Conservation (phyloP, 2,888 invertebrate species). For the Caenorhabditis sinica region DNA sequence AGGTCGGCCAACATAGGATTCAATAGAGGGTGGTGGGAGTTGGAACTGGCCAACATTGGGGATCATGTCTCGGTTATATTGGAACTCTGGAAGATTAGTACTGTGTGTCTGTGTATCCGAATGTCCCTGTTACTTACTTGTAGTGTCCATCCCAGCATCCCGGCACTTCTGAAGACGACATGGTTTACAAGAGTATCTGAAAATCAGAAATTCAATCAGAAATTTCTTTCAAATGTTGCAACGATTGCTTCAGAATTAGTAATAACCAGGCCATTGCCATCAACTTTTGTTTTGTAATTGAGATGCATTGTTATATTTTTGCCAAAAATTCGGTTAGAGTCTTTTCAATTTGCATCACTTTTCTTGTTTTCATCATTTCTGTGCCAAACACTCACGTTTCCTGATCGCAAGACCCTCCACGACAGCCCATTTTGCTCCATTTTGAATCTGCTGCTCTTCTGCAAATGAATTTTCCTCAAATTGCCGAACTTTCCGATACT, state of each 20-base stretch:
- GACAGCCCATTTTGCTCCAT: conserved; percentile 46
- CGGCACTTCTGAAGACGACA: conserved; percentile 43
- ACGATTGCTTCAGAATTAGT: too few relatives aligned
- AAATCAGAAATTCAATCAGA: background rate
- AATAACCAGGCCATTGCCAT: too few relatives aligned
- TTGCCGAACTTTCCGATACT: background rate
- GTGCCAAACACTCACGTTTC: conserved; percentile 25
- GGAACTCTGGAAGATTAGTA: conserved; percentile 18
- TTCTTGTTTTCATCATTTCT: background rate
- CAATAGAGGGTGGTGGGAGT: conserved; percentile 21
- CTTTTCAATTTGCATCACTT: conserved; percentile 19
- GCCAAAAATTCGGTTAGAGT: too few relatives aligned
- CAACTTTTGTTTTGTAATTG: too few relatives aligned
- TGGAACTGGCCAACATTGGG: conserved; percentile 9
- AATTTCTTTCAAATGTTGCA: too few relatives aligned
- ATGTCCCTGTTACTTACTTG: conserved; percentile 7
- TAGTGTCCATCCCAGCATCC: conserved; percentile 47
- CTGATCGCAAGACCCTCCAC: conserved; percentile 45
- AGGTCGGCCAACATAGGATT: conserved; percentile 21
- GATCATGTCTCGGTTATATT: conserved; percentile 25
- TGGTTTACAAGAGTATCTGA: conserved; percentile 47
- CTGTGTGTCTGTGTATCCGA: background rate
- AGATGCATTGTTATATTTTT: too few relatives aligned
- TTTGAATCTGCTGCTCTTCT: conserved; percentile 47
- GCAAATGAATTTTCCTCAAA: background rate